These are phyloP conservation scores for Portevinia maculata DNA, from an alignment of 2,888 invertebrate species.

Conservation along the genomic window DNA sequence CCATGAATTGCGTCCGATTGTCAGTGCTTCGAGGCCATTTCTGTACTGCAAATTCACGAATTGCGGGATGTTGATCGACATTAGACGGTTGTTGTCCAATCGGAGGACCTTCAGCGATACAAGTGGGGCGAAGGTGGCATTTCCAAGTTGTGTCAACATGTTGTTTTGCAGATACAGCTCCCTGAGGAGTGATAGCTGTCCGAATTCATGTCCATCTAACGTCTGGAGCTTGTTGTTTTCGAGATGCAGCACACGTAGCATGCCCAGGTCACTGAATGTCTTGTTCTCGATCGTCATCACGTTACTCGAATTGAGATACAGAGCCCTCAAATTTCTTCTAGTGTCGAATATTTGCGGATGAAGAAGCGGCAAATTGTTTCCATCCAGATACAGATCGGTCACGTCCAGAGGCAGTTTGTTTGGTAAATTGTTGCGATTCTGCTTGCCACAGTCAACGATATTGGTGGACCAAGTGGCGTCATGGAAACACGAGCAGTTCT, in stretches of 20 bases:
- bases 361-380: conserved; percentile 92
- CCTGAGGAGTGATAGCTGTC: conserved; percentile 89
- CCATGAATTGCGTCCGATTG: conserved; percentile 93
- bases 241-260: conserved; percentile 91
- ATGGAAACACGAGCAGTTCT: conserved; percentile 96
- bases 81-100: conserved; percentile 92
- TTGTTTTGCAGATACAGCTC: conserved; percentile 95
- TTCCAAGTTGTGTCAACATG: conserved; percentile 89
- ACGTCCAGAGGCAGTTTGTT: conserved; percentile 96
- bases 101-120: conserved; percentile 91
- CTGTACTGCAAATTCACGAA: conserved; percentile 84
- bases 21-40: conserved; percentile 88
- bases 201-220: conserved; percentile 93
- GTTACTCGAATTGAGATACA: conserved; percentile 93
- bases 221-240: conserved; percentile 92
- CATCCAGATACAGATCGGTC: conserved; percentile 95
- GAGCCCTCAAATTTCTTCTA: conserved; percentile 92
- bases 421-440: conserved; percentile 84
- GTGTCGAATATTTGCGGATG: conserved; percentile 95
- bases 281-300: conserved; percentile 93
- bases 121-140: conserved; percentile 90
- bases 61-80: conserved; percentile 91
- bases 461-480: conserved; percentile 97
- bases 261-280: conserved; percentile 93
- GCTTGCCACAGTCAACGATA: conserved; percentile 94